Evolutionary conservation across 2,888 invertebrate genomes (phyloP).

Genomic region (Eupithecia vulgata): DNA sequence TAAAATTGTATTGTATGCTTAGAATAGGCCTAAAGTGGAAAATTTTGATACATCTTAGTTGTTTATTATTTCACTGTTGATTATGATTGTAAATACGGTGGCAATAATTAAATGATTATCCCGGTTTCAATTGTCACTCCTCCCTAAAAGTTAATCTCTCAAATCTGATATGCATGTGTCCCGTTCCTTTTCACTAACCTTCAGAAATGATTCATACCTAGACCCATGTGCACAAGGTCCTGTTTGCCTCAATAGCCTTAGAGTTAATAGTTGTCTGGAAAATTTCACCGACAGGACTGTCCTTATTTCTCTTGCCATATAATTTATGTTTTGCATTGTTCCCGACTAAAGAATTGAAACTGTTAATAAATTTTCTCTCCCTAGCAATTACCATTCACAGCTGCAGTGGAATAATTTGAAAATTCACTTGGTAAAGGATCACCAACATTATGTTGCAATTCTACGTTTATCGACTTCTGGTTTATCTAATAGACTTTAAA

Average conservation of each 20-base stretch:
- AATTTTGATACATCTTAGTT: slow-evolving; percentile 7
- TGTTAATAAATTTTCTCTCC: slow-evolving; percentile 75
- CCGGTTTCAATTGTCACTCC: slow-evolving; percentile 9
- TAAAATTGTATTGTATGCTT: background rate
- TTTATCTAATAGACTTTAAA: slow-evolving; percentile 64
- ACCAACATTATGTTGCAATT: slow-evolving; percentile 66
- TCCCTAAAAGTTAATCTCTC: slow-evolving; percentile 14
- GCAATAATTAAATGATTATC: background rate
- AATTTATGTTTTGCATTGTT: slow-evolving; percentile 55
- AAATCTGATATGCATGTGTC: slow-evolving; percentile 21
- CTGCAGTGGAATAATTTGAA: slow-evolving; percentile 82
- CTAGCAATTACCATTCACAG: slow-evolving; percentile 75
- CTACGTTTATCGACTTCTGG: slow-evolving; percentile 65
- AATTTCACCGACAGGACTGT: slow-evolving; percentile 76
- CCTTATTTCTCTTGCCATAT: slow-evolving; percentile 80
- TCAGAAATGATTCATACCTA: slow-evolving; percentile 18
- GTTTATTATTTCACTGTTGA: slow-evolving; percentile 25
- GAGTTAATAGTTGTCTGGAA: slow-evolving; percentile 66
- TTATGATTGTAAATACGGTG: background rate
- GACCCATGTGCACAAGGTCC: slow-evolving; percentile 25
- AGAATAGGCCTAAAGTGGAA: background rate
- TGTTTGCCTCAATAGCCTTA: slow-evolving; percentile 39
- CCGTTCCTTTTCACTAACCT: slow-evolving; percentile 13
- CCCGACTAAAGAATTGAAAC: slow-evolving; percentile 52
- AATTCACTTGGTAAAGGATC: slow-evolving; percentile 67